A percentile compares a stretch with the other conserved stretches of the same genome.
Evolutionary conservation across 2,797 vertebrate genomes (phyloP).

Genomic region (Borostomias antarcticus): DNA sequence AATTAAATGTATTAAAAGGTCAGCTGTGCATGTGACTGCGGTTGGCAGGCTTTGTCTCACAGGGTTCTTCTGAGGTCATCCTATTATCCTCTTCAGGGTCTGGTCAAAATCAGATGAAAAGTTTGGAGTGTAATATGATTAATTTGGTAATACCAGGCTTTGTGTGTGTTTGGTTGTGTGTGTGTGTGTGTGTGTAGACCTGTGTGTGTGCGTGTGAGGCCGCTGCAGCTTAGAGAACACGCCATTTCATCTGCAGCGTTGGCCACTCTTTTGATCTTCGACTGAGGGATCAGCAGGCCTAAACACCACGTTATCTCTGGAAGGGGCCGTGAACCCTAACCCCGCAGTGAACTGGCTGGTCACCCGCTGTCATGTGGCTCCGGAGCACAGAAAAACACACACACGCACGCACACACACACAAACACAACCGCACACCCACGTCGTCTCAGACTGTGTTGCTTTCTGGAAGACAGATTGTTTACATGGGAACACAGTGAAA

Average conservation of each 20-base stretch:
- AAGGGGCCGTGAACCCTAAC: background rate
- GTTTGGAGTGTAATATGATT: constrained; percentile 1
- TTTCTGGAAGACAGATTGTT: background rate
- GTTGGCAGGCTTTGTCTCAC: background rate
- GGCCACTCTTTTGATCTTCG: constrained; percentile 11
- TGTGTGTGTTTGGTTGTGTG: background rate
- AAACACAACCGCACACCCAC: background rate
- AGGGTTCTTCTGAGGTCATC: background rate
- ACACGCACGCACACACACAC: background rate
- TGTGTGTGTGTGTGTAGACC: background rate
- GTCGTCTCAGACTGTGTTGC: background rate
- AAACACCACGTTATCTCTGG: constrained; percentile 12
- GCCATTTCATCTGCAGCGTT: constrained; percentile 6
- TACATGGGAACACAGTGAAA: background rate
- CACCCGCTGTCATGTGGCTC: too few species aligned
- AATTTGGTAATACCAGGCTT: constrained; percentile 14
- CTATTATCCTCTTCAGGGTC: constrained; percentile 22
- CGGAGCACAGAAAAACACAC: background rate
- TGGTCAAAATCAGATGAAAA: constrained; percentile 10
- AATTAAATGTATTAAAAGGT: background rate
- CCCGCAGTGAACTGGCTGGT: too few species aligned
- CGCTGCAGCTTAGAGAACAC: constrained; percentile 3
- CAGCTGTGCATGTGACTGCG: too few species aligned
- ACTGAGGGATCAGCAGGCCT: background rate
- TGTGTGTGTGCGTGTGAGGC: background rate